phyloP scores from a whole-genome alignment of 2,113 vertebrate species.

The Python bivittatus region DNA sequence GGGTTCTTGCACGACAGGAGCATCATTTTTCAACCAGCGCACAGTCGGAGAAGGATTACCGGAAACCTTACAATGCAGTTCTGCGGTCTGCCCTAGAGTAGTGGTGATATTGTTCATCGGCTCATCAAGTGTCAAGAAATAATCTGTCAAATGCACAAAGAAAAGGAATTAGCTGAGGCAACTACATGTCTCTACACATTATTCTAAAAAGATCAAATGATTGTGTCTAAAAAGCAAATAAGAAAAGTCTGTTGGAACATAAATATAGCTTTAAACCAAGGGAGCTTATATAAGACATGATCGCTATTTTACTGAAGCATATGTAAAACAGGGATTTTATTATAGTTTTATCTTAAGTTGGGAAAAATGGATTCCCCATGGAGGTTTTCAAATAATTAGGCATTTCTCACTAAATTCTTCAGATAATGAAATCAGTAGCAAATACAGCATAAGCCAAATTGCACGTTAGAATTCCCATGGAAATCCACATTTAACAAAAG shows the following conservation, averaged over 20 bases:
- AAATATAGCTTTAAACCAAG: background rate
- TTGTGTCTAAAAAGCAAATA: background rate
- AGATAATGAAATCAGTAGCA: constrained; percentile 41
- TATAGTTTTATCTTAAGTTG: background rate
- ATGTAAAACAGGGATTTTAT: background rate
- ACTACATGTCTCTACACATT: background rate
- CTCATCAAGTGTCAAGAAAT: constrained; percentile 85
- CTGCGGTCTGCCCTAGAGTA: constrained; percentile 90
- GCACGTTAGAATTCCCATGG: constrained; percentile 46
- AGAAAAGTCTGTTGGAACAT: background rate
- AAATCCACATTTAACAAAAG: constrained; percentile 64
- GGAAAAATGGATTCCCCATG: background rate
- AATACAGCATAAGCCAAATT: constrained; percentile 53
- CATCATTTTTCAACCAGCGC: constrained; percentile 97
- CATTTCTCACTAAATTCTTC: constrained; percentile 44
- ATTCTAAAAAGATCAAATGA: rapidly evolving
- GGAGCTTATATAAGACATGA: background rate
- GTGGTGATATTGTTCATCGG: constrained; percentile 99
- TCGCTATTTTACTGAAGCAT: background rate
- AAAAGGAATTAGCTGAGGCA: background rate
- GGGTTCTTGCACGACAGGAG: constrained; percentile 93
- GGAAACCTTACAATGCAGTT: constrained; percentile 89
- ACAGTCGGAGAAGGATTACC: constrained; percentile 86
- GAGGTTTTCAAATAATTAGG: background rate
- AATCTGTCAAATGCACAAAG: constrained; percentile 71